Base-by-base conservation (phyloP, 2,797 vertebrate genomes). In the Notoglanidium macrostoma region DNA sequence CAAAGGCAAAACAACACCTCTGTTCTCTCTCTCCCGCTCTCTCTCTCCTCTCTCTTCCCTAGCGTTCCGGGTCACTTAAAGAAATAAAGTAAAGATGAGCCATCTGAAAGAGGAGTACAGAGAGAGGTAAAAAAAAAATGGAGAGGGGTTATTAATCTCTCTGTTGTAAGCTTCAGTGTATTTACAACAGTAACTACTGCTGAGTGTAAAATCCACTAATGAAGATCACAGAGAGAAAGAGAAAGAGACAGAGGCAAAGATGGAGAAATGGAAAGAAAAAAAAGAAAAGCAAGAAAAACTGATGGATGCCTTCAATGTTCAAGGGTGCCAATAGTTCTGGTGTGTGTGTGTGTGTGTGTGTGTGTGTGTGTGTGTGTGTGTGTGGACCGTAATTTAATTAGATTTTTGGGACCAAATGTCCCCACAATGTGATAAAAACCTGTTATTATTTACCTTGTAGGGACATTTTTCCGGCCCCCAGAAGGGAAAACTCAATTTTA, bases 221-320 rank as follows among this genome's bases (percentile, higher is more conserved):
- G 65, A 29, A 35, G 29, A 35, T 70, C 35, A 67, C 26, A 51
- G 35, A 61, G 35, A 19, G 19, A 19, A 0, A 65, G 1, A 23
- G 40, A 65, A 2, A 44, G 21, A n/a, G 10, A 29, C 44, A 49
- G 5, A 29, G 23, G 21, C 19, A 6, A 26, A 67, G 59, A 8
- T 40, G 46, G 70, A 68, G 83, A 19, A 35, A 72, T 40, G 87
- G 67, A 83, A 54, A 35, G 81, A 26, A 78, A 55, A 83, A 79
- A 29, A 65, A 49, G 19, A 76, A 21, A 77, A 55, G 85, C 67
- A 29, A 70, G 46, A 21, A 21, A 40, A 10, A 72, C 32, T 2
- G 14, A 49, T 4, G 14, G 54, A 78, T 49, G 21, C n/a, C n/a
- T n/a, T n/a, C n/a, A n/a, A n/a, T n/a, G 1, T 73, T 26, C 10